phyloP scores from a whole-genome alignment of 2,888 invertebrate species.

The Formica aserva region DNA sequence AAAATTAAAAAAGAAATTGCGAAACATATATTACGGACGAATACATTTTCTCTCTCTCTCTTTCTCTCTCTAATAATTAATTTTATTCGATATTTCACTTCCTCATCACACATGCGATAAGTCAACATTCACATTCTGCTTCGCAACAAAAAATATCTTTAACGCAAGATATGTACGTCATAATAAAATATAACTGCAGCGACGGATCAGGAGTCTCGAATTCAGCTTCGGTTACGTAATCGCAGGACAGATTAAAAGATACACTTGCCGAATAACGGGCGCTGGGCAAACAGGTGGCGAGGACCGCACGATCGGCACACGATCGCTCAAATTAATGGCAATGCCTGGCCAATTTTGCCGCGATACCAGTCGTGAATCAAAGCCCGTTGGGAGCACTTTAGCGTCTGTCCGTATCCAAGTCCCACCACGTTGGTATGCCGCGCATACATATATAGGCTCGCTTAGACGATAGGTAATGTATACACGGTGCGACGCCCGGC shows the following conservation, averaged over 20 bases:
- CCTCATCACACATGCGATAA: neutral
- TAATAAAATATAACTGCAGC: neutral
- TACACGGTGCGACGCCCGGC: conserved; percentile 67
- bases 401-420: conserved; percentile 61
- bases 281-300: conserved; percentile 20
- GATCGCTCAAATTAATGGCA: conserved; percentile 63
- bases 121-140: neutral
- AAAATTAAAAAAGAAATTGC: neutral
- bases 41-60: too few species aligned
- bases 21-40: too few species aligned
- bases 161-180: neutral
- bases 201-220: neutral
- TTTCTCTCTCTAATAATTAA: neutral
- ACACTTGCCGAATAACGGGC: neutral
- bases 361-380: conserved; percentile 77
- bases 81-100: conserved; percentile 1
- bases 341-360: conserved; percentile 76
- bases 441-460: conserved; percentile 50
- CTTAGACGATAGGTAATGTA: conserved; percentile 66
- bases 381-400: conserved; percentile 76
- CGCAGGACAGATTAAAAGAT: conserved; percentile 43
- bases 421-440: conserved; percentile 47
- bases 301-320: conserved; percentile 44
- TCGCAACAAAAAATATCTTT: neutral
- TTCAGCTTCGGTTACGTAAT: neutral